These are phyloP conservation scores for Mystacides longicornis DNA, from an alignment of 2,888 invertebrate species.

Conservation along the genomic window DNA sequence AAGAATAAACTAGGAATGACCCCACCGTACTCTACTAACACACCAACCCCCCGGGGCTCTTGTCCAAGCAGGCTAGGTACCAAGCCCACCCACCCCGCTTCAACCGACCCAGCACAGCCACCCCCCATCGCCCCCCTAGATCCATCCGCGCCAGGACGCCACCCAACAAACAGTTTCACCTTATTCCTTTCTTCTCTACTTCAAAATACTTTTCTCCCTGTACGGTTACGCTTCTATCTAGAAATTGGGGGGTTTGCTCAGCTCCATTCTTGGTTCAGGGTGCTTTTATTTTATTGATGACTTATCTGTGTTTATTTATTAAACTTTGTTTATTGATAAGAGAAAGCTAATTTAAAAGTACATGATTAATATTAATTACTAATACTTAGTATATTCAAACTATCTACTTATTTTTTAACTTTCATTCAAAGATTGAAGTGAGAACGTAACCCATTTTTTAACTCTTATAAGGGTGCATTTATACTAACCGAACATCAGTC, in stretches of 20 bases:
- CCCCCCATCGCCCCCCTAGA: constrained; percentile 1
- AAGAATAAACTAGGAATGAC: constrained; percentile 7
- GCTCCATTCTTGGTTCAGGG: background rate
- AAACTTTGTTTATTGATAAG: too few species aligned
- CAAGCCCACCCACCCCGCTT: background rate
- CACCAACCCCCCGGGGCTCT: constrained; percentile 19
- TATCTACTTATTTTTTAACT: too few species aligned
- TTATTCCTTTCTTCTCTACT: constrained; percentile 3
- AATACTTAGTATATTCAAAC: too few species aligned
- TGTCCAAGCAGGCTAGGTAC: constrained; percentile 16
- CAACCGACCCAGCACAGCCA: background rate
- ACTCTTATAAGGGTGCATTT: too few species aligned
- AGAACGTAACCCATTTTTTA: too few species aligned
- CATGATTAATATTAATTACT: too few species aligned
- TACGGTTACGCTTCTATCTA: background rate
- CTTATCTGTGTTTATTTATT: too few species aligned
- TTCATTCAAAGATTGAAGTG: too few species aligned
- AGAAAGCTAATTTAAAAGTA: too few species aligned
- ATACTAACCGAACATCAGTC: too few species aligned
- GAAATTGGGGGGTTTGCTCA: background rate
- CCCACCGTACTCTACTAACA: constrained; percentile 3
- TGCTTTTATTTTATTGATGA: background rate
- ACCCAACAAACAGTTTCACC: background rate
- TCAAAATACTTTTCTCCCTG: background rate
- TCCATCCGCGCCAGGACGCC: background rate